A percentile compares a stretch with the other conserved stretches of the same genome.
Conservation (phyloP, 2,113 vertebrate genomes). For the Spilogale gracilis region DNA sequence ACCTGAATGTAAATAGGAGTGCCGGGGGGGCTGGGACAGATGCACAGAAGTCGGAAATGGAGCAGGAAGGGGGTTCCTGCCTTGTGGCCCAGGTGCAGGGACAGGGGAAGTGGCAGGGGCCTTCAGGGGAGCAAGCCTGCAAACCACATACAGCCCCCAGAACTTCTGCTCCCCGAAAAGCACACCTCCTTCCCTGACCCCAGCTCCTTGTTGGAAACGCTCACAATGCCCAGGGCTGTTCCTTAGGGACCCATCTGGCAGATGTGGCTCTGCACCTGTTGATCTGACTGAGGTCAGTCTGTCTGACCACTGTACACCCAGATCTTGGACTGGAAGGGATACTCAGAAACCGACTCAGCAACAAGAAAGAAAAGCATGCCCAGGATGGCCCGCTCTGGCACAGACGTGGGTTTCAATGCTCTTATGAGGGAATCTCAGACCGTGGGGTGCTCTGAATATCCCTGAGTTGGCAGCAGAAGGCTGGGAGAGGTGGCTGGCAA, state of each 20-base stretch:
- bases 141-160: not conserved
- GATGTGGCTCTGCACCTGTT: not conserved
- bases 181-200: not conserved
- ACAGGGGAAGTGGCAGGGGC: not conserved
- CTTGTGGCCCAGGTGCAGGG: rapidly evolving
- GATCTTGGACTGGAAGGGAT: too few species aligned
- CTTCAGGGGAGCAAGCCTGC: not conserved
- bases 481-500: not conserved
- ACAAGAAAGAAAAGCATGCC: not conserved
- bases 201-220: too few species aligned
- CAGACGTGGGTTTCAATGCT: not conserved
- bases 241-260: too few species aligned
- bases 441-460: not conserved
- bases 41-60: not conserved
- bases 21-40: not conserved
- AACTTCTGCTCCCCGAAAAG: not conserved
- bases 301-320: too few species aligned
- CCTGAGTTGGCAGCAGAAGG: not conserved
- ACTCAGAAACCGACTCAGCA: rapidly evolving
- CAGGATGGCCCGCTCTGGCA: not conserved
- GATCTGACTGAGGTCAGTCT: not conserved
- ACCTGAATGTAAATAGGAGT: too few species aligned
- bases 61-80: too few species aligned
- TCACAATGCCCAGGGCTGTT: not conserved
- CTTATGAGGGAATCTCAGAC: not conserved